Evolutionary conservation across 2,797 vertebrate species (phyloP).

Genomic region (Syngnathus rostellatus): DNA sequence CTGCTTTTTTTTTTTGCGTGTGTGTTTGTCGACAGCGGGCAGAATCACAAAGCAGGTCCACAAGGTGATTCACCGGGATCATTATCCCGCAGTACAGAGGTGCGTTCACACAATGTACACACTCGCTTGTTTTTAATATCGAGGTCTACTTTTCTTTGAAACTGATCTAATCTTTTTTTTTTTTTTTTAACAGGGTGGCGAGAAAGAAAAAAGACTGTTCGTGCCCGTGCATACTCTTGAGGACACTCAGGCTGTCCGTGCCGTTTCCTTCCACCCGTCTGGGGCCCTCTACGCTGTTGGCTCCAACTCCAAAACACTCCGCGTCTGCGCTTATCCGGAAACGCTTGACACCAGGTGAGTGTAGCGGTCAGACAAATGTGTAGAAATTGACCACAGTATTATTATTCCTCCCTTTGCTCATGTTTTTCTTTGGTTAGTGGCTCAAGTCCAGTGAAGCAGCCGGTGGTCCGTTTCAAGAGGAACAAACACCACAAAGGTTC

Average conservation of each 20-base stretch:
- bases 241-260: slow-evolving; percentile 92
- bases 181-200: slow-evolving; percentile 30
- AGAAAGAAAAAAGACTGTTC: slow-evolving; percentile 52
- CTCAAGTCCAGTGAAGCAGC: slow-evolving; percentile 72
- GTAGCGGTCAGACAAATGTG: not conserved
- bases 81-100: slow-evolving; percentile 53
- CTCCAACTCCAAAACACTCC: slow-evolving; percentile 93
- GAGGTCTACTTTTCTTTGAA: not conserved
- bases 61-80: slow-evolving; percentile 46
- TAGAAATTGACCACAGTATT: not conserved
- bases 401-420: not conserved
- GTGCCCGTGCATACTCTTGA: slow-evolving; percentile 79
- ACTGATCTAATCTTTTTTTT: not conserved
- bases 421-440: slow-evolving; percentile 49
- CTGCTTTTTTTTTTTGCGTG: not conserved
- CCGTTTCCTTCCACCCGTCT: slow-evolving; percentile 92
- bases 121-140: not conserved
- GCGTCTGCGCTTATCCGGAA: slow-evolving; percentile 93
- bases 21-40: slow-evolving; percentile 36
- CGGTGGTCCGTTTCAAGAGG: slow-evolving; percentile 89
- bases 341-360: slow-evolving; percentile 78
- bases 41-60: slow-evolving; percentile 37
- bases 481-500: slow-evolving; percentile 99
- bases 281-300: slow-evolving; percentile 88
- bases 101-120: not conserved